Conservation (phyloP, 2,797 vertebrate genomes). For the Parauchenoglanis punctatus region DNA sequence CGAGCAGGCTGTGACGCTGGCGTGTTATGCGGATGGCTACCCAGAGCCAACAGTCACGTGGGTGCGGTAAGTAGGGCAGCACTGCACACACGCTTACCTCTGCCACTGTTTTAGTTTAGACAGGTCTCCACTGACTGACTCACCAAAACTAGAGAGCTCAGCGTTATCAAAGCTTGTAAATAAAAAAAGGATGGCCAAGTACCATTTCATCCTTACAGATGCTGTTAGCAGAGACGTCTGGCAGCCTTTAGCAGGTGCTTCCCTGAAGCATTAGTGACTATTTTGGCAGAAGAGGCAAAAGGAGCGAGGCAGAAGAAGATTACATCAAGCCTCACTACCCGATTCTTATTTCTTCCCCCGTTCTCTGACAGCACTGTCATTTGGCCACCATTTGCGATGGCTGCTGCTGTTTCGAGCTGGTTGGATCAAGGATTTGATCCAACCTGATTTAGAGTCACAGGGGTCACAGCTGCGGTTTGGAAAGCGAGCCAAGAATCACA, state of each 20-base stretch:
- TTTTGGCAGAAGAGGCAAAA: slow-evolving; percentile 38
- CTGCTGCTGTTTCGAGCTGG: slow-evolving; percentile 48
- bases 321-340: slow-evolving; percentile 55
- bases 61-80: slow-evolving; percentile 81
- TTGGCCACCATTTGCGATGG: slow-evolving; percentile 53
- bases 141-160: slow-evolving; percentile 19
- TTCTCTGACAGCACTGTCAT: slow-evolving; percentile 60
- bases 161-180: slow-evolving; percentile 47
- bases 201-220: slow-evolving; percentile 46
- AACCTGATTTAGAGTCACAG: slow-evolving; percentile 48
- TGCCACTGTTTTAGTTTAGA: slow-evolving; percentile 4
- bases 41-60: slow-evolving; percentile 93
- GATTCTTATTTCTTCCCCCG: slow-evolving; percentile 60
- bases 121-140: neutral
- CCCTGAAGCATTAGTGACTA: slow-evolving; percentile 42
- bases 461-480: slow-evolving; percentile 33
- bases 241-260: slow-evolving; percentile 40
- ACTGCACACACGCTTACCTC: neutral
- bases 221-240: slow-evolving; percentile 34
- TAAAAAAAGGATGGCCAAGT: slow-evolving; percentile 41
- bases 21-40: slow-evolving; percentile 92
- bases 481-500: slow-evolving; percentile 31
- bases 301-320: slow-evolving; percentile 39
- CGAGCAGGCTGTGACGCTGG: slow-evolving; percentile 81
- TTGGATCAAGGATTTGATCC: slow-evolving; percentile 47